Evolutionary conservation across 2,888 invertebrate species (phyloP), one percentile per base, ranked within the genome.

Genomic region (Branchipolynoe longqiensis): DNA sequence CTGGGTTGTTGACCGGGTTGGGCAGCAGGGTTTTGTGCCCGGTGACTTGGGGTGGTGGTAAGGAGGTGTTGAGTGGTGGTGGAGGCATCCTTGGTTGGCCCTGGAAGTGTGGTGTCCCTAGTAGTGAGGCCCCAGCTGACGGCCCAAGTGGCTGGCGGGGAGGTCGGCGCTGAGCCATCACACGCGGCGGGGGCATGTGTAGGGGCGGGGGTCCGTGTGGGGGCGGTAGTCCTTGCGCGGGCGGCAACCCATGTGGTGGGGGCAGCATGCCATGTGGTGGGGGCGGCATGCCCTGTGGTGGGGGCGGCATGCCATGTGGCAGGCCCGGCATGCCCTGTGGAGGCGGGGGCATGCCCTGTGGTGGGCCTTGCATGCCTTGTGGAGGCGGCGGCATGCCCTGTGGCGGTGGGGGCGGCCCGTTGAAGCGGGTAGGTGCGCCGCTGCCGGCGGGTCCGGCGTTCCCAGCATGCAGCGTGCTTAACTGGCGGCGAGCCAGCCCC

Each of bases 401-500:
- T 18, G 82, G 33, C 4, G 18, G 14, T 4, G 38, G 78, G 1
- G 40, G 62, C 3, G 62, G 62, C 12, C 12, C 36, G 18, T 6
- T 6, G 18, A 22, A 69, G 18, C 36, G 69, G 18, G 38, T 69
- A 8, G 69, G 69, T 31, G n/a, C 54, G 12, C 14, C 58, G 28
- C 31, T 56, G 18, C 58, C 82, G 28, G 54, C 62, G 28, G 58
- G 58, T 28, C 59, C 59, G 41, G 25, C 74, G 22, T 28, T 28
- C 28, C 78, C 48, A 14, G 40, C 62, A 33, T 31, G 69, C 25
- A 84, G 48, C 8, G 82, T 28, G 18, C 41, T 31, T 22, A 85
- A 41, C 36, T 85, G 85, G 14, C 54, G 73, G 14, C 78, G 59
- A 36, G 83, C 83, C 38, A 83, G 85, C 0, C 73, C 41, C 64